Evolutionary conservation across 2,113 vertebrate species (phyloP), one percentile per base, ranked within the genome.

Genomic region (Thryonomys swinderianus): DNA sequence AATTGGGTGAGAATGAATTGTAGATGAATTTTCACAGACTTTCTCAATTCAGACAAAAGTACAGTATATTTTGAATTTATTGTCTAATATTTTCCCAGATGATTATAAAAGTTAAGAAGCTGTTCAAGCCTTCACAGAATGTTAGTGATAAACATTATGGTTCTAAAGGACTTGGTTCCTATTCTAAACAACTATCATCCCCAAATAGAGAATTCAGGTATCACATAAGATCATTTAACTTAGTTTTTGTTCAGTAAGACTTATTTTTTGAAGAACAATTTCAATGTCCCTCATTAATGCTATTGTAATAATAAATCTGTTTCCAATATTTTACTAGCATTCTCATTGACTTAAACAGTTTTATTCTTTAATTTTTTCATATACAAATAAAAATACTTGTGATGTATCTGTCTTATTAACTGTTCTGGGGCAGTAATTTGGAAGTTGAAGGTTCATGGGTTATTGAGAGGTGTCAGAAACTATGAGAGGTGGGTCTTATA

Each of bases 401-500:
- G 21, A n/a, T 64, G 2, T 23, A 30, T 45, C 53, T 64, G n/a
- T 25, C 27, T 45, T 37, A 25, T 51, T 21, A 83, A 37, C 21
- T 23, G 11, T 23, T 30, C 7, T n/a, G 20, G 20, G n/a, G 7
- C 34, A n/a, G 6, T 55, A n/a, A 2, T n/a, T 23, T 32, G 76
- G 34, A 53, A 55, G 10, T 13, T 79, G 32, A 55, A 55, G 18
- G 18, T n/a, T 53, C 32, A 10, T 23, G 32, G 37, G 51, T 20
- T 80, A 14, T 13, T n/a, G 34, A 14, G 53, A 37, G 53, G 18
- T 20, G 18, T 9, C 14, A 18, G 34, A 80, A 80, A 14, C 32
- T 25, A 21, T 37, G 9, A 21, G 51, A 79, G 51, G 4, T 23
- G 6, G 10, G 1, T 7, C 10, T 13, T 20, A 7, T 0, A 11